Evolutionary conservation across 2,888 invertebrate species (phyloP).

Genomic region (Cephalotes varians): DNA sequence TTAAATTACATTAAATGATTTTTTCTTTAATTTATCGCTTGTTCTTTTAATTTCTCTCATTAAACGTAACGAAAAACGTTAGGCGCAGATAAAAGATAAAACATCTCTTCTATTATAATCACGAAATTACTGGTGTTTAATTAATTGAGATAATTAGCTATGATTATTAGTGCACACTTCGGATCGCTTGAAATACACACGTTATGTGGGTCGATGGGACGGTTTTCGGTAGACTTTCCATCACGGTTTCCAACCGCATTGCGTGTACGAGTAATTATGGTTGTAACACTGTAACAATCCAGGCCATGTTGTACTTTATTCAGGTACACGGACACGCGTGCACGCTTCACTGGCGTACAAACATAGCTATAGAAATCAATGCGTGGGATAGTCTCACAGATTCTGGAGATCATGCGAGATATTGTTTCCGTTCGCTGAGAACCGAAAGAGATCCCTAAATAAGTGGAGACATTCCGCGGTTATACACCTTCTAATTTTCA

Average conservation of each 20-base stretch:
- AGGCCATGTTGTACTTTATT: constrained; percentile 72
- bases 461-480: constrained; percentile 31
- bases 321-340: constrained; percentile 59
- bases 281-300: constrained; percentile 64
- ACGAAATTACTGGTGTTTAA: neutral
- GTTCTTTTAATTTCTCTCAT: neutral
- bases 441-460: constrained; percentile 11
- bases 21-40: neutral
- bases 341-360: constrained; percentile 58
- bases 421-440: constrained; percentile 51
- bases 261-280: constrained; percentile 58
- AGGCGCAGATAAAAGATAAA: neutral
- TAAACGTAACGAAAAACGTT: neutral
- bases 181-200: constrained; percentile 1
- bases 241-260: constrained; percentile 68
- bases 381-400: constrained; percentile 74
- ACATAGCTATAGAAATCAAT: constrained; percentile 70
- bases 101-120: neutral
- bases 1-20: neutral
- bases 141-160: constrained; percentile 34
- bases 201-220: constrained; percentile 19
- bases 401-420: constrained; percentile 66
- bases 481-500: constrained; percentile 11
- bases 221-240: constrained; percentile 71
- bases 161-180: neutral